Evolutionary conservation across 2,888 invertebrate species (phyloP), one percentile per base, ranked within the genome.

Genomic region (Napeogenes inachia): DNA sequence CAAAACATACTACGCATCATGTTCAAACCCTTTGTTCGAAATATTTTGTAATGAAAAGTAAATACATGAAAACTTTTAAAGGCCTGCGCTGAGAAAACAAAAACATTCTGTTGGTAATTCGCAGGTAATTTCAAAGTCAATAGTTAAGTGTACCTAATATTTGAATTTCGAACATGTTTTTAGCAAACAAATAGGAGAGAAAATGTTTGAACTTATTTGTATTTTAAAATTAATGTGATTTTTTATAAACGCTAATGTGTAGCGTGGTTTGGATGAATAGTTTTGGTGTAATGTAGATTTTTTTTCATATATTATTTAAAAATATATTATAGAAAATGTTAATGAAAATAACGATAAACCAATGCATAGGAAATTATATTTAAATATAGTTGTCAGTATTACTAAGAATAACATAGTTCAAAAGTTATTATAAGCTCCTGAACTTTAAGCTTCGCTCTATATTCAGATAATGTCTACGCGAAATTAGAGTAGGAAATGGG

Each of bases 401-500:
- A 21, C 21, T 21, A 21, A 21, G 21, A 21, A 21, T 0, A 21
- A 21, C 21, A 21, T 21, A 42, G 42, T 10, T 42, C 3, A n/a
- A 13, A 50, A 50, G 47, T 50, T 57, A 56, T 45, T 47, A 57
- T 38, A 30, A 38, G 33, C 56, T 12, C 45, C 13, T 57, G 53
- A 57, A 57, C 56, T 56, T 47, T 53, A 55, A 59, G 57, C 60
- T 60, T 59, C 56, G 54, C 53, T 56, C 56, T 61, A 59, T 63
- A 63, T 61, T 54, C 59, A 61, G 76, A 82, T 80, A 79, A 81
- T 80, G 81, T 82, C 78, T 80, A 72, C 84, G 82, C 75, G 86
- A 84, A 89, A 89, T 89, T 89, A 89, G 83, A 82, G 81, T 83
- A 80, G 80, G 79, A 89, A 89, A 81, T 89, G 77, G 89, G 89